phyloP scores from a whole-genome alignment of 2,888 invertebrate species.

The Amiota communis region DNA sequence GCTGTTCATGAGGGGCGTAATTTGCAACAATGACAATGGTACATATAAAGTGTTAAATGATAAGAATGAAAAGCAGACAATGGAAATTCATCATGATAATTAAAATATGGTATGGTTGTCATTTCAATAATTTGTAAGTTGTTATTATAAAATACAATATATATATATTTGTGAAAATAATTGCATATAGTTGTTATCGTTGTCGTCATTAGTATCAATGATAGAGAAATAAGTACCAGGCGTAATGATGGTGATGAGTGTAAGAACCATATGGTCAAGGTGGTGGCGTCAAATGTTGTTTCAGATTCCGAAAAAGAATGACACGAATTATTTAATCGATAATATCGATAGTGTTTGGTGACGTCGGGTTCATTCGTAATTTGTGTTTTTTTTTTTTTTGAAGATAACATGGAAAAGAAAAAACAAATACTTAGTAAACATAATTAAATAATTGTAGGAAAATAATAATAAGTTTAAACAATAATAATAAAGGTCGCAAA shows the following conservation, averaged over 20 bases:
- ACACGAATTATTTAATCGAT: neutral
- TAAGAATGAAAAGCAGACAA: slow-evolving; percentile 1
- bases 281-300: neutral
- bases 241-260: too few relatives aligned
- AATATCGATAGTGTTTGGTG: neutral
- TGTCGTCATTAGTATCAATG: neutral
- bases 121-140: slow-evolving; percentile 2
- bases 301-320: neutral
- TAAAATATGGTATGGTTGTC: slow-evolving; percentile 29
- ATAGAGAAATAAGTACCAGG: too few relatives aligned
- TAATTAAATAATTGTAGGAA: too few relatives aligned
- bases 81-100: slow-evolving; percentile 5
- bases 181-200: slow-evolving; percentile 15
- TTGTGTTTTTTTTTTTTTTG: neutral
- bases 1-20: slow-evolving; percentile 74
- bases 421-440: too few relatives aligned
- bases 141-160: slow-evolving; percentile 17
- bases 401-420: too few relatives aligned
- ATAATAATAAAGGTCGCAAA: too few relatives aligned
- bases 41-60: neutral
- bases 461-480: too few relatives aligned
- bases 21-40: neutral
- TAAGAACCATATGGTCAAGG: too few relatives aligned
- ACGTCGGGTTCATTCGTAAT: neutral
- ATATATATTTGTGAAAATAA: slow-evolving; percentile 24